Conservation (phyloP, 2,888 invertebrate species). For the Ceriagrion tenellum region DNA sequence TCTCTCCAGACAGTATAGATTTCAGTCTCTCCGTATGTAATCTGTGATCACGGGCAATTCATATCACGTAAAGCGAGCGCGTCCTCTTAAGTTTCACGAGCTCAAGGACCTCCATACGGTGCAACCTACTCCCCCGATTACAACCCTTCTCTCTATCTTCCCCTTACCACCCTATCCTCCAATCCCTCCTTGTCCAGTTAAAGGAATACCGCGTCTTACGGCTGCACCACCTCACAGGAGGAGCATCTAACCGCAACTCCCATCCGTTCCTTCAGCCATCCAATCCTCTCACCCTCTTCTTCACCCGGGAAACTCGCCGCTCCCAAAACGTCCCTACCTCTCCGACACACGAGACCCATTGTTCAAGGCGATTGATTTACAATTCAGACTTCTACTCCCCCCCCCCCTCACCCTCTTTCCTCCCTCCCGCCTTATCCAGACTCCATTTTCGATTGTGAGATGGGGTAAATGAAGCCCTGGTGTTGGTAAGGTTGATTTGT, state of each 20-base stretch:
- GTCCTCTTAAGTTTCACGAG: too few relatives aligned
- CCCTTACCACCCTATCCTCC: not conserved
- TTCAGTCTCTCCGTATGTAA: too few relatives aligned
- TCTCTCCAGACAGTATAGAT: too few relatives aligned
- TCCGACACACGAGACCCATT: not conserved
- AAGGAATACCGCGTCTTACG: not conserved
- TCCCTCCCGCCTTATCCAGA: not conserved
- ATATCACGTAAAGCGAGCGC: too few relatives aligned
- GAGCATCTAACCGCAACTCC: not conserved
- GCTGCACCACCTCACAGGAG: not conserved
- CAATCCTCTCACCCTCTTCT: not conserved
- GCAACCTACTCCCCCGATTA: not conserved
- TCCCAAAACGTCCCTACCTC: not conserved
- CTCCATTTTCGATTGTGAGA: not conserved
- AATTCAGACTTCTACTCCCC: not conserved
- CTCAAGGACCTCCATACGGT: too few relatives aligned
- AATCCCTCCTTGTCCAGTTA: not conserved
- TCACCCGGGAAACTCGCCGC: not conserved
- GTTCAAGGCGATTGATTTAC: constrained; percentile 32
- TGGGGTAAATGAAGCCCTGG: not conserved
- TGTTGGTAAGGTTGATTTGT: not conserved
- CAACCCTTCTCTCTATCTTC: not conserved
- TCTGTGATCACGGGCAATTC: too few relatives aligned
- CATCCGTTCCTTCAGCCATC: not conserved
- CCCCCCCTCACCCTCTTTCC: not conserved